Evolutionary conservation across 1,140 invertebrate species (phyloP).

Genomic region (Vollenhovia emeryi): DNA sequence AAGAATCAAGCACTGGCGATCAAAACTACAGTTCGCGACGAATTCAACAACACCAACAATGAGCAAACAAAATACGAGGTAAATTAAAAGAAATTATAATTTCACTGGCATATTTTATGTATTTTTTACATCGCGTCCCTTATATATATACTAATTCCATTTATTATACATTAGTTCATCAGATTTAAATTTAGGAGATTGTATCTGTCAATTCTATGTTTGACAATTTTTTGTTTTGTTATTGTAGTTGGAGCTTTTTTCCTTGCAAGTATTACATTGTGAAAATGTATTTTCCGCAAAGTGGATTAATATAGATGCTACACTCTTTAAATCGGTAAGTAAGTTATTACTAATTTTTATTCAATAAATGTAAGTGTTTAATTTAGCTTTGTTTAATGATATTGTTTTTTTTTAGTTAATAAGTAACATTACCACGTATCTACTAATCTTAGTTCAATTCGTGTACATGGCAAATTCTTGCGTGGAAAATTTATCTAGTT

Average conservation of each 20-base stretch:
- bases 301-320: background rate
- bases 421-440: background rate
- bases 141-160: background rate
- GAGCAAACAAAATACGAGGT: background rate
- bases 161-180: background rate
- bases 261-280: background rate
- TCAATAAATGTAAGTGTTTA: background rate
- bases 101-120: background rate
- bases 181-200: too few species aligned
- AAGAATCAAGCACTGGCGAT: background rate
- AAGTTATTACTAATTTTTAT: background rate
- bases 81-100: background rate
- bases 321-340: background rate
- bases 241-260: background rate
- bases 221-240: background rate
- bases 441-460: background rate
- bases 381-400: background rate
- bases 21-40: background rate
- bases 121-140: background rate
- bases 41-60: background rate
- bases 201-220: background rate
- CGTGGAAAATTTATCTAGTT: background rate
- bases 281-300: background rate
- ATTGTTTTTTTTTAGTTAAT: background rate
- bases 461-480: background rate